Evolutionary conservation across 23 tunicate genomes (phyloP), one percentile per base, ranked within the genome.

Genomic region (Botrylloides violaceus): DNA sequence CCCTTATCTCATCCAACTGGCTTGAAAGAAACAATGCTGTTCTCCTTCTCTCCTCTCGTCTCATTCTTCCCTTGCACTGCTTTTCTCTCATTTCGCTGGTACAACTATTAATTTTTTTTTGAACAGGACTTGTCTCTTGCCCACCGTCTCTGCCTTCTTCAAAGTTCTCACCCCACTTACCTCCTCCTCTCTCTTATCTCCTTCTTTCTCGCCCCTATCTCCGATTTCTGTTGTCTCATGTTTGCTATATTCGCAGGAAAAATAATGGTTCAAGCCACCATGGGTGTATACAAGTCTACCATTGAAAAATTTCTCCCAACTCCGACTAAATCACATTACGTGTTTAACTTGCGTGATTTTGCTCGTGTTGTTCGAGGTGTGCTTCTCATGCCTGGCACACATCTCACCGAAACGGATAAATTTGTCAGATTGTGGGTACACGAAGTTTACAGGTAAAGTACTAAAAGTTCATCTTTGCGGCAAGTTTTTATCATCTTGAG

Each of bases 341-440:
- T 84, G 28, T 92, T 92, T 87, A 84, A 92, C 83, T 66, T 92
- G 56, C 78, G 98, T 6, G 98, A 92, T 62, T 84, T 84, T 65
- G 92, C 92, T 20, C 72, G 98, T 2, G 98, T 92, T 38, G 76
- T 84, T 34, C 78, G 92, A 7, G 98, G 98, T 2, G 83, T 84
- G 3, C 93, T 92, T 3, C 87, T 84, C 21, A 79, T 84, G 29
- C 98, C 98, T 0, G 28, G 84, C 7, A 32, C 92, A 2, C 58
- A 71, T n/a, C 63, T 92, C 30, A 63, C 29, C 48, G 82, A 76
- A 15, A 35, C 92, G 0, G 98, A 92, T 70, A 92, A 92, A 47
- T 92, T 92, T 58, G 60, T 92, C 55, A 73, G 98, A 20, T 72
- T 92, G 23, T 92, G 98, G 98, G 98, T 92, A 23, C 98, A 92